Percentiles rank a stretch among this genome's conserved stretches.
Evolutionary conservation across 2,888 invertebrate species (phyloP).

Genomic region (Acleris emargana): DNA sequence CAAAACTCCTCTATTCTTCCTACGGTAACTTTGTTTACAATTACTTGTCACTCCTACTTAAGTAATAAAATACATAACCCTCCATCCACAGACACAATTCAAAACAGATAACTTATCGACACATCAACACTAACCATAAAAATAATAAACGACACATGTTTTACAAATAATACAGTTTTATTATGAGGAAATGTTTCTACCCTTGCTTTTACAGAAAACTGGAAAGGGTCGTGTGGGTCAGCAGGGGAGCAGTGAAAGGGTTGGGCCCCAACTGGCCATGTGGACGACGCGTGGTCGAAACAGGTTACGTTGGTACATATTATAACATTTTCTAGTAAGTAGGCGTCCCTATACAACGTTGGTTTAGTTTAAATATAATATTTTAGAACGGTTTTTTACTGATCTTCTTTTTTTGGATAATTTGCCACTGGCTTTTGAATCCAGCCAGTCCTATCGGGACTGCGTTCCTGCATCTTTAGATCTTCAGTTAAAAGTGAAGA

Average conservation of each 20-base stretch:
- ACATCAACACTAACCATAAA: constrained; percentile 58
- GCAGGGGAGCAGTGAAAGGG: constrained; percentile 63
- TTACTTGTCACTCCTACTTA: background rate
- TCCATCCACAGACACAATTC: constrained; percentile 45
- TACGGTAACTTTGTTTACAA: background rate
- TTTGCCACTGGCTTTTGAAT: too few relatives aligned
- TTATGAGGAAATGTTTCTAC: constrained; percentile 67
- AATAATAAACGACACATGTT: constrained; percentile 65
- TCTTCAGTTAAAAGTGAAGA: too few relatives aligned
- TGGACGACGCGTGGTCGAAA: constrained; percentile 42
- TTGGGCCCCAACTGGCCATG: constrained; percentile 73
- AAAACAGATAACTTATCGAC: constrained; percentile 60
- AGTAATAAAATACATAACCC: constrained; percentile 33
- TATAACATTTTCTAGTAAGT: background rate
- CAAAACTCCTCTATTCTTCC: background rate
- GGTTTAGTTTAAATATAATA: too few relatives aligned
- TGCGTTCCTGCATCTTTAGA: too few relatives aligned
- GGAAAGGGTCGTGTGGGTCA: constrained; percentile 75
- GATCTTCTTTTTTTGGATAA: too few relatives aligned
- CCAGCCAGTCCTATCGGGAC: too few relatives aligned
- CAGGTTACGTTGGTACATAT: constrained; percentile 32
- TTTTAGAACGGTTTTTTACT: too few relatives aligned
- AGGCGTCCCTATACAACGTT: too few relatives aligned
- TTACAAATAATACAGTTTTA: constrained; percentile 66
- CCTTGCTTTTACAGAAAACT: constrained; percentile 68